phyloP scores from a whole-genome alignment of 1,140 invertebrate species.

The Cheumatopsyche charites region DNA sequence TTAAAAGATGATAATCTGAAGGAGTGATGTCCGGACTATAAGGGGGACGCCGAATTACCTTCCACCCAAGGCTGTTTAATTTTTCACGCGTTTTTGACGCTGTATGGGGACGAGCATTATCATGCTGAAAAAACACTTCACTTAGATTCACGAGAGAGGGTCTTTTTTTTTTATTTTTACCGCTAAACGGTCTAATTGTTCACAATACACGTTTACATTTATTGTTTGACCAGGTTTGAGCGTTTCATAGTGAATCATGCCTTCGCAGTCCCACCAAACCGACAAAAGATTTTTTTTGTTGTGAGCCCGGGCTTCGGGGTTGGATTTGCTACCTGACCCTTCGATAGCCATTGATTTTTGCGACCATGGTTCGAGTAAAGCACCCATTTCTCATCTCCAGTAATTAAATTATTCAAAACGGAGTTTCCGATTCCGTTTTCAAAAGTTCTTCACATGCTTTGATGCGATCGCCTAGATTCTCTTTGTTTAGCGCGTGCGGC shows the following conservation, averaged over 20 bases:
- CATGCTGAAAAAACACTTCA: constrained; percentile 52
- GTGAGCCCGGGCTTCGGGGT: constrained; percentile 44
- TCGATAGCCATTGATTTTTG: constrained; percentile 49
- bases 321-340: constrained; percentile 46
- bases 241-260: constrained; percentile 51
- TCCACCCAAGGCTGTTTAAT: constrained; percentile 35
- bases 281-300: constrained; percentile 49
- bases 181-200: constrained; percentile 52
- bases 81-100: neutral
- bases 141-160: constrained; percentile 51
- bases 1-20: constrained; percentile 49
- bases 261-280: constrained; percentile 48
- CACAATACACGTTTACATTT: constrained; percentile 48
- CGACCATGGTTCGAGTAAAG: constrained; percentile 49
- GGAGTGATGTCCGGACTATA: constrained; percentile 50
- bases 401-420: constrained; percentile 48
- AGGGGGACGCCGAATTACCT: constrained; percentile 46
- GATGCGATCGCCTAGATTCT: no score
- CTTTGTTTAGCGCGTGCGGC: no score
- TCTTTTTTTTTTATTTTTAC: constrained; percentile 50
- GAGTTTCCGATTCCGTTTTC: neutral
- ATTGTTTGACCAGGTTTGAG: constrained; percentile 49
- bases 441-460: neutral
- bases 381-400: constrained; percentile 49
- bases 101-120: constrained; percentile 53